Base-by-base conservation (phyloP, 2,888 invertebrate species). In the Trichogramma dendrolimi region DNA sequence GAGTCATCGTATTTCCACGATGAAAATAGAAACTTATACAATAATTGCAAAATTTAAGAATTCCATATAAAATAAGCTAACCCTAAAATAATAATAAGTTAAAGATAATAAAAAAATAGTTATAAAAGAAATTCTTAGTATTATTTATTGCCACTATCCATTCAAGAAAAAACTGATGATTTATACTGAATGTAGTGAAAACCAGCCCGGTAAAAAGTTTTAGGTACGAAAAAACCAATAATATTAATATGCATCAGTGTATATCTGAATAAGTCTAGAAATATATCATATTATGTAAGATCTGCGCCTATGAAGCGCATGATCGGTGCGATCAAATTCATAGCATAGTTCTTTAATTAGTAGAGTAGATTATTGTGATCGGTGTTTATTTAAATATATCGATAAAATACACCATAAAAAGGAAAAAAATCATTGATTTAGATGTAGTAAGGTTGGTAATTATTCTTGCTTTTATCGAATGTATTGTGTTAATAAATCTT, bases 211-310 rank as follows among this genome's bases (percentile, higher is more conserved):
- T 79, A 79, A 77, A 76, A 69, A 74, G 67, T 27, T 44, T 76
- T 79, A 78, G 78, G 79, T 79, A 79, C 76, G 77, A 69, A 77
- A 75, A 74, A 72, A 77, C 72, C 73, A 78, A 77, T 76, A 75
- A 73, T 75, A 73, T 75, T 76, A 74, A 76, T 74, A 75, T 75
- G 73, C 77, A 77, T 78, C 76, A 75, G 75, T 78, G 77, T 76
- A 74, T 27, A 27, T 73, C 67, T 72, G 69, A 74, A 74, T 77
- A 73, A 72, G 72, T 77, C 77, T 76, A 76, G 62, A 62, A 65
- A 61, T 59, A 47, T 48, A 52, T 40, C 40, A 43, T 53, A 53
- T 53, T 75, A 75, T 72, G 67, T 70, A 68, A 69, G 72, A 75
- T 74, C 73, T 75, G 72, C 75, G 75, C 76, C 72, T 72, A 63